These are phyloP conservation scores for Pseudomyrmex flavicornis DNA, from an alignment of 1,140 invertebrate genomes.

Conservation along the genomic window DNA sequence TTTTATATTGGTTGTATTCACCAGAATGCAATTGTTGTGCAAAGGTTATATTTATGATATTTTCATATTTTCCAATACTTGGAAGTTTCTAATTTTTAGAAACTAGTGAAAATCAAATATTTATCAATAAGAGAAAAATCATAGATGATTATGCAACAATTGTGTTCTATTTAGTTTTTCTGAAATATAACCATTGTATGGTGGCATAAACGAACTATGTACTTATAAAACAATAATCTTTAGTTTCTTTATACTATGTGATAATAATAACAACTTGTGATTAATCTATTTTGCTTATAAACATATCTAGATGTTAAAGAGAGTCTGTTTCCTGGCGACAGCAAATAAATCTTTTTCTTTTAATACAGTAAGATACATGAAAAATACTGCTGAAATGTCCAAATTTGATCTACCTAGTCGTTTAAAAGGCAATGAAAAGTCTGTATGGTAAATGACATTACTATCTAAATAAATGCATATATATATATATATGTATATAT, in stretches of 20 bases:
- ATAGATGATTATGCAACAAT: too few species aligned
- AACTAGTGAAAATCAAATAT: too few species aligned
- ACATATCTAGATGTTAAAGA: constrained; percentile 69
- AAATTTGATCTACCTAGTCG: constrained; percentile 85
- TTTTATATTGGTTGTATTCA: too few species aligned
- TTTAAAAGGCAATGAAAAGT: constrained; percentile 85
- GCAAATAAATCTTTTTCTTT: constrained; percentile 38
- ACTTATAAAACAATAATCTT: too few species aligned
- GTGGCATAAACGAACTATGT: too few species aligned
- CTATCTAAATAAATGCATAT: constrained; percentile 6
- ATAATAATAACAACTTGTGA: background rate
- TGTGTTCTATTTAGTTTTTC: background rate
- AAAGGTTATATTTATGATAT: too few species aligned
- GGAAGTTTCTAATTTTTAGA: too few species aligned
- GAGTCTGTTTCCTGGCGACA: constrained; percentile 46
- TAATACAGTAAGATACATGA: constrained; percentile 55
- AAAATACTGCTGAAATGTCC: constrained; percentile 71
- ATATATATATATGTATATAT: constrained; percentile 7
- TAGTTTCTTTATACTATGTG: too few species aligned
- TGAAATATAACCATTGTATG: too few species aligned
- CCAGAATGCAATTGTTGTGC: too few species aligned
- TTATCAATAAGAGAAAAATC: too few species aligned
- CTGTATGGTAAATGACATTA: constrained; percentile 84
- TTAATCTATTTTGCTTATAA: background rate
- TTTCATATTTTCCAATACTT: too few species aligned